A percentile compares a stretch with the other conserved stretches of the same genome.
These are phyloP conservation scores for Manacus vitellinus DNA, from an alignment of 2,113 vertebrate genomes.

Conservation along the genomic window DNA sequence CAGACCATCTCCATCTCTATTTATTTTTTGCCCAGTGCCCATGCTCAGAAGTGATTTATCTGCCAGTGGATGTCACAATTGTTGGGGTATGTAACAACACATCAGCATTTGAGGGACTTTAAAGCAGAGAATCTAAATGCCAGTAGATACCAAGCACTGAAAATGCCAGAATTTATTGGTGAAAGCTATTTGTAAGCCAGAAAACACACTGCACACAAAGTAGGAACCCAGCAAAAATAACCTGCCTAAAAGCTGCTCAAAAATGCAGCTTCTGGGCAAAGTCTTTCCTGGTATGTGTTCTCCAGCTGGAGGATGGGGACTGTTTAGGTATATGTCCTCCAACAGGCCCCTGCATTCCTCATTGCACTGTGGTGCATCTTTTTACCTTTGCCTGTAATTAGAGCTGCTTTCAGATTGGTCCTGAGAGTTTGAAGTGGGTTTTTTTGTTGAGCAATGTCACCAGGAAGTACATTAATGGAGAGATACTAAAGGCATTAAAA, in stretches of 20 bases:
- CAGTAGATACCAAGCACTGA: background rate
- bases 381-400: background rate
- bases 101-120: background rate
- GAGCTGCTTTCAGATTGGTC: background rate
- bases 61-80: background rate
- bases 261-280: background rate
- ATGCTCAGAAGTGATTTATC: background rate
- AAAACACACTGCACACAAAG: rapidly evolving
- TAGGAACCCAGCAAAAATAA: background rate
- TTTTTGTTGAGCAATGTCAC: background rate
- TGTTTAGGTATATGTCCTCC: background rate
- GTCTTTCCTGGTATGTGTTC: background rate
- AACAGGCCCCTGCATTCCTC: background rate
- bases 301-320: background rate
- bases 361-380: background rate
- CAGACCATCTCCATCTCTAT: too few relatives aligned
- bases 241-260: background rate
- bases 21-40: background rate
- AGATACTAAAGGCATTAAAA: background rate
- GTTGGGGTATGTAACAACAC: rapidly evolving
- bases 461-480: background rate
- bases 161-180: background rate
- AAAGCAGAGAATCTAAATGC: background rate
- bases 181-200: background rate
- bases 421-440: background rate